Conservation (phyloP, 2,113 vertebrate species). For the Vanacampus margaritifer region DNA sequence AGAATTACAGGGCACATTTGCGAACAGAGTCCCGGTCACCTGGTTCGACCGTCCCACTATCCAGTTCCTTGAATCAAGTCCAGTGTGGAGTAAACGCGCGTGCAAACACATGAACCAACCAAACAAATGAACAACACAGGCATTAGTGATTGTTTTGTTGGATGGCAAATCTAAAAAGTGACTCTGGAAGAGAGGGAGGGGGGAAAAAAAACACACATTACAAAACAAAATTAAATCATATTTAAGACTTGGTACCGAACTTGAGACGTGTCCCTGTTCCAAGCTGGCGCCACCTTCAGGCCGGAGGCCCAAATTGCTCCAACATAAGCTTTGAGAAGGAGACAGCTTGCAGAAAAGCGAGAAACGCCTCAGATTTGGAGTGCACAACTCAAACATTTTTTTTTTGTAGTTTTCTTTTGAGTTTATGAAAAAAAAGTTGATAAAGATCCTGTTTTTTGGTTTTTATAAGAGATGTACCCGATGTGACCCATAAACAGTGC, state of each 20-base stretch:
- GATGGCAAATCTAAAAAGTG: slow-evolving; percentile 55
- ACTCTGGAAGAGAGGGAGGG: slow-evolving; percentile 59
- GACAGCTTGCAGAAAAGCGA: slow-evolving; percentile 55
- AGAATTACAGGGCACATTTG: slow-evolving; percentile 46
- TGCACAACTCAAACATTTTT: slow-evolving; percentile 50
- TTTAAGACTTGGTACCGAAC: slow-evolving; percentile 74
- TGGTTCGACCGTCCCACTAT: slow-evolving; percentile 9
- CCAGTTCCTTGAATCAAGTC: slow-evolving; percentile 60
- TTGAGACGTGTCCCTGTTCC: slow-evolving; percentile 51
- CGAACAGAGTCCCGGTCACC: slow-evolving; percentile 23
- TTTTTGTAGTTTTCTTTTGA: slow-evolving; percentile 30
- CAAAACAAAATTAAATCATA: not conserved
- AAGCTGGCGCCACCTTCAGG: slow-evolving; percentile 24
- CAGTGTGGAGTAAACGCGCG: slow-evolving; percentile 67
- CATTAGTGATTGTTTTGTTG: slow-evolving; percentile 75
- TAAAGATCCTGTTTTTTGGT: slow-evolving; percentile 26
- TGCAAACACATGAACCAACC: slow-evolving; percentile 52
- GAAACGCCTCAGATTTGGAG: slow-evolving; percentile 53
- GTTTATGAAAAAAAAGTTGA: slow-evolving; percentile 45
- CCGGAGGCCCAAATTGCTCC: slow-evolving; percentile 20
- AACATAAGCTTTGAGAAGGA: slow-evolving; percentile 14
- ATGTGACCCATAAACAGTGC: slow-evolving; percentile 70
- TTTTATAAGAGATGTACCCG: slow-evolving; percentile 64
- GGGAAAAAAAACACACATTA: too few species aligned
- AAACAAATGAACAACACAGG: slow-evolving; percentile 50